Base-by-base conservation (phyloP, 1,140 invertebrate species). In the Arion vulgaris region DNA sequence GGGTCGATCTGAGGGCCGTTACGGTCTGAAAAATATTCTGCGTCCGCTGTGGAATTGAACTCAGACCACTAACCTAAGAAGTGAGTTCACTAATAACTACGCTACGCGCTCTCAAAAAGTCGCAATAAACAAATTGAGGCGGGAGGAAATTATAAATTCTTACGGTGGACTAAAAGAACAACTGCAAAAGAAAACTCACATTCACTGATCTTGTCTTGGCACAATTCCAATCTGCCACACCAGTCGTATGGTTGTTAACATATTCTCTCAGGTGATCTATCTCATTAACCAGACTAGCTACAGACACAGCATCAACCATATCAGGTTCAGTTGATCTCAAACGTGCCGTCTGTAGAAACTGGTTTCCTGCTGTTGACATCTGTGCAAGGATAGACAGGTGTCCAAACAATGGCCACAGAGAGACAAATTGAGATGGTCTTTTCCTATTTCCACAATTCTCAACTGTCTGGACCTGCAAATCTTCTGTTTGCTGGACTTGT, bases 361-460 rank as follows among this genome's bases (percentile, higher is more conserved):
- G 23, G 13, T 69, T 73, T 0, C 69, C 26, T 62, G 36, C 53
- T 28, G 72, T 11, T 38, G 76, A 74, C 80, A 85, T 49, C 39
- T 87, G 73, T 53, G 72, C 79, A 39, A 88, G 32, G 1, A 85
- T 23, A 28, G 49, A 41, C 34, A 84, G 28, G 62, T 89, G 83
- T 32, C 88, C 87, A 82, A 85, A 89, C 62, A 88, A 66, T 11
- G 88, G 88, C 88, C 88, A 89, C 32, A 89, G 78, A n/a, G 82
- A 51, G 0, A 87, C 83, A 84, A 72, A 84, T 23, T 71, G 72
- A 41, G 72, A 83, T 36, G 76, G 76, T n/a, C 13, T 72, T 26
- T 41, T 72, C 41, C 71, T 72, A 39, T n/a, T 38, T n/a, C 23
- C 71, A 23, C 1, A 1, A 41, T 41, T 23, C 13, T 39, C 71